A percentile compares a stretch with the other conserved stretches of the same genome.
Conservation (phyloP, 2,888 invertebrate species). For the Eulithis prunata region DNA sequence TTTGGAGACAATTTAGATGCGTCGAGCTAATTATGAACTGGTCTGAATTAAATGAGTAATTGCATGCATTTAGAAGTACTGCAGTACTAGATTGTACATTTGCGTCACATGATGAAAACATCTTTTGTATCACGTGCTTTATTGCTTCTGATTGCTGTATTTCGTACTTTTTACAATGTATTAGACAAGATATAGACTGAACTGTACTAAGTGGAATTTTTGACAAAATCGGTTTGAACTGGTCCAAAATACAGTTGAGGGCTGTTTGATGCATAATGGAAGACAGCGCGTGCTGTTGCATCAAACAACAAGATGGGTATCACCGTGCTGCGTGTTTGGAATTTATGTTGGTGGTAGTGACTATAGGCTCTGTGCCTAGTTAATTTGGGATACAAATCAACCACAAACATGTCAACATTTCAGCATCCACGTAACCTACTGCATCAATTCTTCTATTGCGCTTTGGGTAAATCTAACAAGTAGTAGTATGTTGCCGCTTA, state of each 20-base stretch:
- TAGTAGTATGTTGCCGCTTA: too few relatives aligned
- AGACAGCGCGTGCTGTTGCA: slow-evolving; percentile 30
- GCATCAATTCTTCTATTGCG: too few relatives aligned
- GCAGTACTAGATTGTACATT: slow-evolving; percentile 15
- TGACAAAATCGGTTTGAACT: too few relatives aligned
- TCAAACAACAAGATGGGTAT: slow-evolving; percentile 21
- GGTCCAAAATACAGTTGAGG: neutral
- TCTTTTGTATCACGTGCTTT: slow-evolving; percentile 21
- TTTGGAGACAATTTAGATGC: slow-evolving; percentile 61
- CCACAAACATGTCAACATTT: too few relatives aligned
- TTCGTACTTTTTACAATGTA: too few relatives aligned
- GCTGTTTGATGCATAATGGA: slow-evolving; percentile 25
- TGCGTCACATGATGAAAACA: slow-evolving; percentile 36
- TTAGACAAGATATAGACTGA: too few relatives aligned
- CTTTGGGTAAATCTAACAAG: too few relatives aligned
- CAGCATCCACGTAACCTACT: too few relatives aligned
- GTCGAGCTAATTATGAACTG: slow-evolving; percentile 57
- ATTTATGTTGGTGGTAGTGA: neutral
- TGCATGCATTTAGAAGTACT: slow-evolving; percentile 32
- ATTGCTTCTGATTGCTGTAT: too few relatives aligned
- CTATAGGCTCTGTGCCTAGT: too few relatives aligned
- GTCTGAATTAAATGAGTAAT: slow-evolving; percentile 38
- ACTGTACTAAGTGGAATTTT: too few relatives aligned
- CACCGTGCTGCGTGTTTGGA: slow-evolving; percentile 4
- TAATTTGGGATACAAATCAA: too few relatives aligned